A percentile compares a stretch with the other conserved stretches of the same genome.
phyloP scores from a whole-genome alignment of 1,140 invertebrate genomes.

The Gryllus bimaculatus region DNA sequence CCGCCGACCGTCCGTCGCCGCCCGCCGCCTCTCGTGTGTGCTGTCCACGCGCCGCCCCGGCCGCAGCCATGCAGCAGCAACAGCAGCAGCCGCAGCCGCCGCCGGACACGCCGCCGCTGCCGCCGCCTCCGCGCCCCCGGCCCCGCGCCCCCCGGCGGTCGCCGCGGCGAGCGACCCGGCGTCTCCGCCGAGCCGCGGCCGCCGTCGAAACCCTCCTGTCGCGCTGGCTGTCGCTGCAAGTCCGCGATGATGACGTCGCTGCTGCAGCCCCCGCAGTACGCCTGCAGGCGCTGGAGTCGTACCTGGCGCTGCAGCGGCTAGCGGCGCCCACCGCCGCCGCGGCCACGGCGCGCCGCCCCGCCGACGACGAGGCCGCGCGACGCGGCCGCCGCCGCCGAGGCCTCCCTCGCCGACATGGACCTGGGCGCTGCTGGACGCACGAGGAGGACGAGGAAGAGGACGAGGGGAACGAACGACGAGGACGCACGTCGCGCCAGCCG shows the following conservation, averaged over 20 bases:
- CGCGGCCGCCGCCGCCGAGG: slow-evolving; percentile 17
- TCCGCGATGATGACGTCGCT: neutral
- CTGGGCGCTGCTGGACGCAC: slow-evolving; percentile 7
- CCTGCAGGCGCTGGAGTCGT: slow-evolving; percentile 22
- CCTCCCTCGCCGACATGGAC: slow-evolving; percentile 8
- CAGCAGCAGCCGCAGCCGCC: slow-evolving; percentile 29
- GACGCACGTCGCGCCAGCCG: slow-evolving; percentile 33
- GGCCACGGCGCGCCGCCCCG: slow-evolving; percentile 28
- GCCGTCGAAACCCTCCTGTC: slow-evolving; percentile 34
- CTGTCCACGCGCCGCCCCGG: slow-evolving; percentile 41
- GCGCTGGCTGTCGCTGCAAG: slow-evolving; percentile 31
- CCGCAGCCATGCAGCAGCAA: slow-evolving; percentile 33
- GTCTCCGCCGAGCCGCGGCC: slow-evolving; percentile 20
- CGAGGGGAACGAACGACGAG: slow-evolving; percentile 2
- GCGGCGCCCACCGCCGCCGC: slow-evolving; percentile 29
- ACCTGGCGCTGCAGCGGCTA: slow-evolving; percentile 21
- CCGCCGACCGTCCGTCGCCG: slow-evolving; percentile 36
- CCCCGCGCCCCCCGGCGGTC: neutral
- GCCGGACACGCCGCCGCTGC: neutral
- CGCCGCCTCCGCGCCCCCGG: slow-evolving; percentile 15
- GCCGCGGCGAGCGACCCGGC: neutral
- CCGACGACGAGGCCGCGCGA: slow-evolving; percentile 30
- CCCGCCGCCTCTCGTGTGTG: too few species aligned
- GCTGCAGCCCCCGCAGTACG: slow-evolving; percentile 12
- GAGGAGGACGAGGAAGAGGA: neutral